Evolutionary conservation across 64 coral and sea anemone genomes (phyloP).

Genomic region (Stichodactyla helianthus): DNA sequence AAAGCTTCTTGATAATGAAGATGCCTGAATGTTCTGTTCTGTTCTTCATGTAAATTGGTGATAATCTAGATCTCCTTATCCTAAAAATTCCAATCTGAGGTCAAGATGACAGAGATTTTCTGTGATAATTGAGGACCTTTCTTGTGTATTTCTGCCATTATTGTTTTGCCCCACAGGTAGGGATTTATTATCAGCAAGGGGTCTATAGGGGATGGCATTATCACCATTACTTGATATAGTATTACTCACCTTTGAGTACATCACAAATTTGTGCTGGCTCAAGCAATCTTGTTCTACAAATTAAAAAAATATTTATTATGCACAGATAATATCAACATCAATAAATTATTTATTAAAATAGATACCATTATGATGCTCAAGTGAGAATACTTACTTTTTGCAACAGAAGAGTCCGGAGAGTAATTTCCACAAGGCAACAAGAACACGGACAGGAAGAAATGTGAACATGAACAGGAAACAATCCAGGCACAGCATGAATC

Average conservation of each 20-base stretch:
- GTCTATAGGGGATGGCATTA: no score
- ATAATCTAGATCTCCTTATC: no score
- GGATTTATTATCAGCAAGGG: no score
- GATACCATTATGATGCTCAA: background rate
- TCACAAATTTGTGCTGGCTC: slow-evolving; percentile 92
- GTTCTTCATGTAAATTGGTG: no score
- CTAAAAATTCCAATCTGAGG: no score
- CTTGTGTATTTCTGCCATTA: no score
- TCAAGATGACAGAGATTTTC: no score
- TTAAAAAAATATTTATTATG: background rate
- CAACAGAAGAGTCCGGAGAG: slow-evolving; percentile 68
- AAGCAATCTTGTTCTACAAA: slow-evolving; percentile 54
- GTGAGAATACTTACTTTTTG: slow-evolving; percentile 32
- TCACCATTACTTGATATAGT: background rate
- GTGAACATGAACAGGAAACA: slow-evolving; percentile 97
- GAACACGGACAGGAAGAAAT: slow-evolving; percentile 77
- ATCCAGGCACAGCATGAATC: slow-evolving; percentile 95
- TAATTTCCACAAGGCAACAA: slow-evolving; percentile 75
- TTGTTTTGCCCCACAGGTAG: no score
- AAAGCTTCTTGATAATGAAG: no score
- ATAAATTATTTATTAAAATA: background rate
- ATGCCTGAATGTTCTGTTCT: no score
- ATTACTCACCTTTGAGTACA: slow-evolving; percentile 67
- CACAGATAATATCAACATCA: background rate
- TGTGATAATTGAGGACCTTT: no score